Evolutionary conservation across 2,113 vertebrate species (phyloP).

Genomic region (Bubo bubo): DNA sequence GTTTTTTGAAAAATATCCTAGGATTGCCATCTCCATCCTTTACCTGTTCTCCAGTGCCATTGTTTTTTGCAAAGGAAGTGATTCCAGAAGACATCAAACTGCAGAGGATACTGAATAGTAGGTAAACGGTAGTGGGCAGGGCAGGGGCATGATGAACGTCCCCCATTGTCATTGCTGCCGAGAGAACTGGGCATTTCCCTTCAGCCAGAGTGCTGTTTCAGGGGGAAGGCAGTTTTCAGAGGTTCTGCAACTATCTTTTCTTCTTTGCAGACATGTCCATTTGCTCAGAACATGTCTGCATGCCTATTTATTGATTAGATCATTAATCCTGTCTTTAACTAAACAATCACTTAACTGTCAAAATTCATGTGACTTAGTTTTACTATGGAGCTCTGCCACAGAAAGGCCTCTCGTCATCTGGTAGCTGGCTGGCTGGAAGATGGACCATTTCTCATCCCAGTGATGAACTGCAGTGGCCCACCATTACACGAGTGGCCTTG

Average conservation of each 20-base stretch:
- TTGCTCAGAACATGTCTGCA: neutral
- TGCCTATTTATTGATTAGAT: neutral
- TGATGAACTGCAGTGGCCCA: neutral
- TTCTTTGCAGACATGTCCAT: neutral
- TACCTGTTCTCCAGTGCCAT: neutral
- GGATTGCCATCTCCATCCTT: neutral
- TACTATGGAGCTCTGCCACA: neutral
- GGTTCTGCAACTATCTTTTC: neutral
- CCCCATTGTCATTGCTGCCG: neutral
- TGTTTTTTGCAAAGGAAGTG: neutral
- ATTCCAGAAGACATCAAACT: neutral
- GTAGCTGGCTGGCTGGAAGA: neutral
- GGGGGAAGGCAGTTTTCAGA: neutral
- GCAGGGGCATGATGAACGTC: neutral
- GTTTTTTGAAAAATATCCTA: neutral
- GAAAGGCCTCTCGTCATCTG: neutral
- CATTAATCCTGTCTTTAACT: neutral
- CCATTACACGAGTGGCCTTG: neutral
- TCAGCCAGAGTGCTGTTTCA: neutral
- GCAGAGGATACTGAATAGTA: neutral
- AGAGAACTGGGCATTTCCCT: neutral
- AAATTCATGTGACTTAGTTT: neutral
- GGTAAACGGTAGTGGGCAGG: neutral
- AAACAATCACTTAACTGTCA: neutral
- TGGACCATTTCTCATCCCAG: neutral